Conservation (phyloP, 2,113 vertebrate genomes). For the Platichthys flesus region DNA sequence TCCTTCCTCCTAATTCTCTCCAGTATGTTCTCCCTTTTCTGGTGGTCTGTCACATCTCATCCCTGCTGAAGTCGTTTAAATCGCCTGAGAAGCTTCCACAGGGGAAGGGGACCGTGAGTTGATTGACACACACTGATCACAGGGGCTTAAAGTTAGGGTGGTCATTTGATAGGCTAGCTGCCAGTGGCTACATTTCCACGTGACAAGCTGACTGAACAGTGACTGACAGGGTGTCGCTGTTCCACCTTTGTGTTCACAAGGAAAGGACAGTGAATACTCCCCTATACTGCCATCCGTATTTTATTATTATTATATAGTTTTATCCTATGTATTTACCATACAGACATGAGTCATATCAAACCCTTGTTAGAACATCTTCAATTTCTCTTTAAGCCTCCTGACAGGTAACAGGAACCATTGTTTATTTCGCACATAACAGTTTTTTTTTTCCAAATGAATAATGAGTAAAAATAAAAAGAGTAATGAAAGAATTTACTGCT, state of each 20-base stretch:
- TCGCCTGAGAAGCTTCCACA: constrained; percentile 21
- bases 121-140: constrained; percentile 56
- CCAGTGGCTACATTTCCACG: constrained; percentile 35
- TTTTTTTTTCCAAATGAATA: neutral
- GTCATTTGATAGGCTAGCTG: constrained; percentile 36
- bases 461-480: neutral
- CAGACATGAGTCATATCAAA: too few species aligned
- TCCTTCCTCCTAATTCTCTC: constrained; percentile 17
- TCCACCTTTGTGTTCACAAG: neutral
- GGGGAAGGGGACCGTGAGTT: constrained; percentile 13
- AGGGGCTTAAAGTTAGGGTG: constrained; percentile 52
- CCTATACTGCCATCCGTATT: too few species aligned
- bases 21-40: constrained; percentile 47
- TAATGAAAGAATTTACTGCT: neutral
- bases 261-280: neutral
- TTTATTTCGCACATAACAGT: neutral
- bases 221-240: constrained; percentile 5
- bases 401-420: too few species aligned
- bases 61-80: constrained; percentile 32
- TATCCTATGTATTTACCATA: too few species aligned
- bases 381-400: too few species aligned
- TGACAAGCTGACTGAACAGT: constrained; percentile 30
- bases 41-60: constrained; percentile 60
- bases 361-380: too few species aligned
- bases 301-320: too few species aligned